Evolutionary conservation across 2,888 invertebrate genomes (phyloP).

Genomic region (Noctua comes): DNA sequence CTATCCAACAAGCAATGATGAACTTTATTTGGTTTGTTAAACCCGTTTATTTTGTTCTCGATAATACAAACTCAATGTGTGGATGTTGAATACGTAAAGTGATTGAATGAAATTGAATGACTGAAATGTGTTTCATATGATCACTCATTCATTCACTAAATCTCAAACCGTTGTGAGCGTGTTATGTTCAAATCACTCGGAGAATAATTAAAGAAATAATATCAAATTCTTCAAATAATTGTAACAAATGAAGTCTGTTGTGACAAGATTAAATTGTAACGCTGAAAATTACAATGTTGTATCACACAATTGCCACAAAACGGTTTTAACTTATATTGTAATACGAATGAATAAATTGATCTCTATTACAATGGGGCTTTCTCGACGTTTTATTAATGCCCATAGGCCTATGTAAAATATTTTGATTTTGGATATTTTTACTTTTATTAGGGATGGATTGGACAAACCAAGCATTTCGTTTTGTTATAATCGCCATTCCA

Average conservation of each 20-base stretch:
- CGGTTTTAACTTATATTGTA: neutral
- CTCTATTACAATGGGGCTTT: neutral
- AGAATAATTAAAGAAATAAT: neutral
- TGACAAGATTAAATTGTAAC: neutral
- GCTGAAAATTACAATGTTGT: neutral
- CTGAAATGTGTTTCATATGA: constrained; percentile 14
- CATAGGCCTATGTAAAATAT: neutral
- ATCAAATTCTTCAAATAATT: neutral
- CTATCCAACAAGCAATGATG: constrained; percentile 71
- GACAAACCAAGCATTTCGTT: neutral
- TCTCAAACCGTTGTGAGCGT: neutral
- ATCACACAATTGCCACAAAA: neutral
- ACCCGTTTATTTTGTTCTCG: constrained; percentile 41
- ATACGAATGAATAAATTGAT: neutral
- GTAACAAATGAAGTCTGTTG: neutral
- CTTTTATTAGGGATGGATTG: neutral
- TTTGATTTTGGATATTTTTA: neutral
- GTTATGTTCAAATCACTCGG: neutral
- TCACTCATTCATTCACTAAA: neutral
- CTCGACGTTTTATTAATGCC: neutral
- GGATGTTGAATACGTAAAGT: constrained; percentile 16
- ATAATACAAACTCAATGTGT: constrained; percentile 27
- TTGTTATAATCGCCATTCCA: neutral
- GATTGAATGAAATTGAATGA: constrained; percentile 25
- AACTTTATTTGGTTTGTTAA: constrained; percentile 66